phyloP scores from a whole-genome alignment of 2,113 vertebrate genomes.

The Paradisaea rubra region DNA sequence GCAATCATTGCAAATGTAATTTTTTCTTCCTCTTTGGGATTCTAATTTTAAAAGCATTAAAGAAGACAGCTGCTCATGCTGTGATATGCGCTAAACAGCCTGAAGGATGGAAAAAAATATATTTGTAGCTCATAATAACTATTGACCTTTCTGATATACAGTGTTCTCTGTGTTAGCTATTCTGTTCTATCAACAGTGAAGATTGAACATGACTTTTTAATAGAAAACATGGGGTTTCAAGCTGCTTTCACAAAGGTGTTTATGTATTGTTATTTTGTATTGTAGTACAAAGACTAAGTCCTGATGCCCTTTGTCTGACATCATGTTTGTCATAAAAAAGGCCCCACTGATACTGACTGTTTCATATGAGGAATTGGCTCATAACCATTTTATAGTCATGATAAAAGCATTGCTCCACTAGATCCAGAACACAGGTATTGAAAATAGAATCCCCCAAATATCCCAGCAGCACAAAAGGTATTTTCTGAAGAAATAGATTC shows the following conservation, averaged over 20 bases:
- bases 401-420: conserved; percentile 69
- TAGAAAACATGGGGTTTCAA: conserved; percentile 81
- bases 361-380: conserved; percentile 73
- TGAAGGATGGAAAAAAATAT: conserved; percentile 82
- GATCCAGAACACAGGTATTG: conserved; percentile 55
- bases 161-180: conserved; percentile 81
- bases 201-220: conserved; percentile 87
- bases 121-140: conserved; percentile 86
- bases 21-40: conserved; percentile 80
- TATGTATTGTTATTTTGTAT: conserved; percentile 80
- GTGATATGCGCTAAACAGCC: conserved; percentile 82
- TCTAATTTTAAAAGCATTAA: conserved; percentile 86
- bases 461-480: conserved; percentile 53
- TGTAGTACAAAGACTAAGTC: conserved; percentile 74
- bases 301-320: conserved; percentile 79
- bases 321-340: conserved; percentile 69
- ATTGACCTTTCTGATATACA: conserved; percentile 85
- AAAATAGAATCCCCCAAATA: conserved; percentile 64
- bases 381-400: conserved; percentile 71
- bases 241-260: conserved; percentile 79
- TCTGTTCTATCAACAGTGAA: conserved; percentile 82
- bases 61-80: conserved; percentile 83
- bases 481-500: conserved; percentile 70
- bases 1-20: conserved; percentile 80
- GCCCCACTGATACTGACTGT: conserved; percentile 56